Base-by-base conservation (phyloP, 2,888 invertebrate species). In the Muschampia plurimacula region DNA sequence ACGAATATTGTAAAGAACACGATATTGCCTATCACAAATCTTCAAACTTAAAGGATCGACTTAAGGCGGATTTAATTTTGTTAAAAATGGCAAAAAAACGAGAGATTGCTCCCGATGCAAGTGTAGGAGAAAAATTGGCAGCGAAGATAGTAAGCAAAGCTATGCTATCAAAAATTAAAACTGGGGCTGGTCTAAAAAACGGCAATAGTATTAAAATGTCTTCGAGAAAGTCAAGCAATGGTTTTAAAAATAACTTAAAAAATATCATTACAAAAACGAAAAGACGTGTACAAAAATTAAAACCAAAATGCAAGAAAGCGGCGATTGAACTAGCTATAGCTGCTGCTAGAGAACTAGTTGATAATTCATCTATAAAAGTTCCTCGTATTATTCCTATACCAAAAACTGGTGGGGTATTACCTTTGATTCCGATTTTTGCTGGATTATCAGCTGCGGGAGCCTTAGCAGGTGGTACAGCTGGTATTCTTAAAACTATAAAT, bases 321-420 rank as follows among this genome's bases (percentile, higher is more conserved):
- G 76, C 75, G 6, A 77, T 76, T 39, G 67, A 79, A 60, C 15
- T 74, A 69, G 76, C 77, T 39, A 60, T 72, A 6, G 73, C 74
- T 28, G 75, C 74, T 66, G 75, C 74, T 12, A 76, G 69, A 73
- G 75, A 77, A 64, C n/a, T 75, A 32, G 28, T 22, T 46, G 22
- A 69, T 55, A 81, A 80, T 83, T 82, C 22, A 73, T 73, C 63
- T n/a, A 64, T 69, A 0, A 63, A 74, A 72, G 44, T 76, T 65
- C 83, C 82, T 39, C 70, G 84, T 32, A 76, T 86, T 57, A 85
- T 86, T 60, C 82, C 83, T 28, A 55, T 87, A 41, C 85, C 86
- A 22, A 86, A 87, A 80, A 75, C 74, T 57, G 86, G 86, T 10
- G 86, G 88, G 60, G 74, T 85, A 41, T 73, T 84, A 72, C 85